Evolutionary conservation across 2,113 vertebrate genomes (phyloP).

Genomic region (Balaeniceps rex): DNA sequence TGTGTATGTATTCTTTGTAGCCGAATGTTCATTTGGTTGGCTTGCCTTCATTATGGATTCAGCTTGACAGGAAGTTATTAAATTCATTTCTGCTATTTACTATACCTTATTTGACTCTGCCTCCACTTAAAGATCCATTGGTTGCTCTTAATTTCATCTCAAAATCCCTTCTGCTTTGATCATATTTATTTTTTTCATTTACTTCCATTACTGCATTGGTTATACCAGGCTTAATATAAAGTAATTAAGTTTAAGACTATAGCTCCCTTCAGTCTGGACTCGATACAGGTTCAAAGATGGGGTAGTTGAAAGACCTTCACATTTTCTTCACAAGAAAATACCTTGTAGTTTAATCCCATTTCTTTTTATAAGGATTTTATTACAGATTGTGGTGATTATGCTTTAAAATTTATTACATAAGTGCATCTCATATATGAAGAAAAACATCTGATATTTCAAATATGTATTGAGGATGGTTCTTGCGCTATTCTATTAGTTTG

Average conservation of each 20-base stretch:
- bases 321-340: neutral
- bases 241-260: neutral
- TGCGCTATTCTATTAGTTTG: neutral
- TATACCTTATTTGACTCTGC: neutral
- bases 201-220: neutral
- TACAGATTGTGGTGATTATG: neutral
- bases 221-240: neutral
- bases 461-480: neutral
- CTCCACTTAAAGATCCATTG: neutral
- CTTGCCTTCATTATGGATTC: neutral
- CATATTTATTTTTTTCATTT: neutral
- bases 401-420: neutral
- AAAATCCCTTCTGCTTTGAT: neutral
- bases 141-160: neutral
- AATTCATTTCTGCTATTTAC: neutral
- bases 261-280: neutral
- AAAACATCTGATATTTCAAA: neutral
- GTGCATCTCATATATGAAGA: neutral
- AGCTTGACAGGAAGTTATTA: constrained; percentile 1
- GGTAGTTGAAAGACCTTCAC: neutral
- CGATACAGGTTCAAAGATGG: neutral
- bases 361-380: neutral
- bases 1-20: neutral
- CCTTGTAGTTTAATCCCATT: neutral
- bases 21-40: neutral